Conservation (phyloP, 2,797 vertebrate genomes). For the Gobionotothen gibberifrons region DNA sequence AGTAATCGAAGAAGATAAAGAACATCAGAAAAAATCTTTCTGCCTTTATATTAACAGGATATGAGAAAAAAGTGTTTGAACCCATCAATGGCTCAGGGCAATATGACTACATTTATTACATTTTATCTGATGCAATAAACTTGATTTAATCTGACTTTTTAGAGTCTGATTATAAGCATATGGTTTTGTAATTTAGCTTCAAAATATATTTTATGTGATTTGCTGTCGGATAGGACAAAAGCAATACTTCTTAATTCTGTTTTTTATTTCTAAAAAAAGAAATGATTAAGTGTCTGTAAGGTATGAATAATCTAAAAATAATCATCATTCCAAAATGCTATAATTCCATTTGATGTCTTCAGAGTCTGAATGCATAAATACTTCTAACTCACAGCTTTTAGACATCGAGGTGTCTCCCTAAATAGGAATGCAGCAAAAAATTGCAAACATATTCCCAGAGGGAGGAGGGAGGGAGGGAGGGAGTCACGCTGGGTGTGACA, state of each 20-base stretch:
- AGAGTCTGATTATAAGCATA: not conserved
- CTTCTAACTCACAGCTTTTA: conserved; percentile 50
- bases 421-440: conserved; percentile 55
- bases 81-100: not conserved
- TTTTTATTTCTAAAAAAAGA: too few relatives aligned
- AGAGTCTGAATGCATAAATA: conserved; percentile 36
- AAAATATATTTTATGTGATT: too few relatives aligned
- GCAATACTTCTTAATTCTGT: too few relatives aligned
- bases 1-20: not conserved
- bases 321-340: conserved; percentile 17
- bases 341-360: conserved; percentile 33
- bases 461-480: conserved; percentile 25
- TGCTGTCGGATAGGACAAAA: not conserved
- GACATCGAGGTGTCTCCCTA: conserved; percentile 44
- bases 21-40: not conserved
- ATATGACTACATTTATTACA: not conserved
- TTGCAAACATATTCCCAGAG: conserved; percentile 43
- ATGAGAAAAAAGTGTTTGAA: conserved; percentile 1
- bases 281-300: too few relatives aligned
- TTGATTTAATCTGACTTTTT: not conserved
- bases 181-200: not conserved
- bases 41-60: not conserved
- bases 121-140: not conserved
- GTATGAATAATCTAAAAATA: too few relatives aligned
- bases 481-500: conserved; percentile 43